Base-by-base conservation (phyloP, 2,113 vertebrate genomes). In the Tupaia chinensis region DNA sequence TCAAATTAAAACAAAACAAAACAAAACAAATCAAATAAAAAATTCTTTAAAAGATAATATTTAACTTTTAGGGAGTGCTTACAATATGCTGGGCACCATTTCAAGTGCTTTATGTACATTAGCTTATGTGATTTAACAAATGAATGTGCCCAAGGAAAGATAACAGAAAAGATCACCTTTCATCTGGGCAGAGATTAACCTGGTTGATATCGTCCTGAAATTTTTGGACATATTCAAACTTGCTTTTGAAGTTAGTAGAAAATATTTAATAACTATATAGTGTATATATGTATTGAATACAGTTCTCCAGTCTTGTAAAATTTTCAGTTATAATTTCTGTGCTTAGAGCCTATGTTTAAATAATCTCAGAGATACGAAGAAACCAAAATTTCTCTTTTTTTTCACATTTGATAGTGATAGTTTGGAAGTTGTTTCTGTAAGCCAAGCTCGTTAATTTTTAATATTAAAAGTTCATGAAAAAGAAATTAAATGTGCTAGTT, bases 381-480 rank as follows among this genome's bases (percentile, higher is more conserved):
- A 77, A 53, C 53, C 72, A 58, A 61, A 91, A 80, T 29, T 0
- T 72, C 19, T 92, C 25, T 78, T 70, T 65, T 89, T 93, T 77
- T 29, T 95, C 54, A 19, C 56, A 54, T 88, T 81, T 93, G 79
- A 58, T 87, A 34, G 54, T 80, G 32, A 34, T 70, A 77, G n/a
- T 93, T 91, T 78, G 7, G 68, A 93, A 82, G 32, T 91, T 91
- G 56, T 86, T 84, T 76, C 87, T 32, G 7, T 63, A 94, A 87
- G 17, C 20, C 27, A 23, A 92, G 76, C 53, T 76, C 53, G 65
- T 89, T 96, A 86, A 91, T 61, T 80, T 22, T 78, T 34, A 83
- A 32, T 92, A n/a, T 9, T 25, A 82, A 77, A 44, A 44, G 44
- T 44, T 44, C 44, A 44, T 44, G 44, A 44, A 44, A 44, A 44